Evolutionary conservation across 2,113 vertebrate genomes (phyloP), one percentile per base, ranked within the genome.

Genomic region (Crotalus helleri): DNA sequence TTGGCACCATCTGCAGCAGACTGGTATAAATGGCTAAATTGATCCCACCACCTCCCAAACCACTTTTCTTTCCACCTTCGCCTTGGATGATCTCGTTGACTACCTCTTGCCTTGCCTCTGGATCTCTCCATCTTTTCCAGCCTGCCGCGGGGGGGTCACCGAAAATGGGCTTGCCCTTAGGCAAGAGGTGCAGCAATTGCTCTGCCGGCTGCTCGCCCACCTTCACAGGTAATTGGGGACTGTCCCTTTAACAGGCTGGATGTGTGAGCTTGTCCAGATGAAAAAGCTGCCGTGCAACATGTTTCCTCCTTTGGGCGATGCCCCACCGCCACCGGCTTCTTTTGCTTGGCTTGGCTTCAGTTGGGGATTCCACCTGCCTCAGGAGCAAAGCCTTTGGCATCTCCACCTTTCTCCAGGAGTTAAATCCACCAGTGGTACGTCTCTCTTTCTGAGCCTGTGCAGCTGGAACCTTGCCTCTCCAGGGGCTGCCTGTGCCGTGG

Each of bases 131-230:
- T 21, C 29, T 15, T 29, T 53, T 17, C n/a, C 29, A 54, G 10
- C 92, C 81, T 53, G 17, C 2, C 39, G 39, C 33, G 39, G 39
- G 39, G 4, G 8, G 69, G n/a, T 46, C 55, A 54, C n/a, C n/a
- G 8, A 57, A 8, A 2, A 93, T 93, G 93, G 93, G 93, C 55
- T 92, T 86, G 87, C 46, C 89, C 10, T 93, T 91, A 91, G 91
- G 91, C 24, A 93, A 93, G 33, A 55, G 49, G 33, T 93, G 74
- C 91, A 46, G 19, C 33, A 24, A 53, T 21, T 55, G 91, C 5
- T 26, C 33, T 6, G 57, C 26, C 9, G 8, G 55, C 24, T 85
- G 69, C 57, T 91, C 87, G 2, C 69, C 57, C 21, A 29, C 91
- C 6, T n/a, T 51, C 4, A 11, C 88, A 54, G 91, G 93, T 93